phyloP scores from a whole-genome alignment of 2,797 vertebrate genomes.

The Tragelaphus eurycerus region DNA sequence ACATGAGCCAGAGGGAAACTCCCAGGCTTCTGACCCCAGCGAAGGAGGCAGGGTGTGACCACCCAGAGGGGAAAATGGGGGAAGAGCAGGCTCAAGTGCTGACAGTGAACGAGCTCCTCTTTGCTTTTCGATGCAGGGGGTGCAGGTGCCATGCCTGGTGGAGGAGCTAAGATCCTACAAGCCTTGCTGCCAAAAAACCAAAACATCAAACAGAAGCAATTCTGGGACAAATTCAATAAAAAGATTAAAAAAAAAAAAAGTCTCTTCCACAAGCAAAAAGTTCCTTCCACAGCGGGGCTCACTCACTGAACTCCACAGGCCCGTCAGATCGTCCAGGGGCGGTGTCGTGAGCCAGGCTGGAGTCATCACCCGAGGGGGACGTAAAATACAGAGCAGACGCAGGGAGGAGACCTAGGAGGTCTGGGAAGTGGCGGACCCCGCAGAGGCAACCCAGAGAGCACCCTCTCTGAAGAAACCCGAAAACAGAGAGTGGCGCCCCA shows the following conservation, averaged over 20 bases:
- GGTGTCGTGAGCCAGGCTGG: background rate
- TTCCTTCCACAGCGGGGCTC: background rate
- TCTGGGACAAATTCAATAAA: background rate
- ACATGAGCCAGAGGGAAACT: background rate
- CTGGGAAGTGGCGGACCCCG: background rate
- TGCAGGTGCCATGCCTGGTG: background rate
- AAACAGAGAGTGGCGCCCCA: background rate
- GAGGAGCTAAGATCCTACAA: background rate
- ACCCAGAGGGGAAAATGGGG: background rate
- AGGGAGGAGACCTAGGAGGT: background rate
- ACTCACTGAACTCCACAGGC: background rate
- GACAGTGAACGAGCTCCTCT: background rate
- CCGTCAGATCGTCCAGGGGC: background rate
- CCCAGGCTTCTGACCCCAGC: background rate
- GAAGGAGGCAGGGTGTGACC: background rate
- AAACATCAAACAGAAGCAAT: background rate
- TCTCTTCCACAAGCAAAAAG: background rate
- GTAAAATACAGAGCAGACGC: background rate
- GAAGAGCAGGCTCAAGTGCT: background rate
- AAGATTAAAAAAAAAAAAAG: background rate
- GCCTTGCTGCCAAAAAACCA: background rate
- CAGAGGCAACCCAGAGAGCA: background rate
- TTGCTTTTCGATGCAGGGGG: background rate
- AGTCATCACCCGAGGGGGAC: background rate
- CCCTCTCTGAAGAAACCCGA: background rate